Conservation (phyloP, 2,888 invertebrate genomes). For the Branchellion lobata region DNA sequence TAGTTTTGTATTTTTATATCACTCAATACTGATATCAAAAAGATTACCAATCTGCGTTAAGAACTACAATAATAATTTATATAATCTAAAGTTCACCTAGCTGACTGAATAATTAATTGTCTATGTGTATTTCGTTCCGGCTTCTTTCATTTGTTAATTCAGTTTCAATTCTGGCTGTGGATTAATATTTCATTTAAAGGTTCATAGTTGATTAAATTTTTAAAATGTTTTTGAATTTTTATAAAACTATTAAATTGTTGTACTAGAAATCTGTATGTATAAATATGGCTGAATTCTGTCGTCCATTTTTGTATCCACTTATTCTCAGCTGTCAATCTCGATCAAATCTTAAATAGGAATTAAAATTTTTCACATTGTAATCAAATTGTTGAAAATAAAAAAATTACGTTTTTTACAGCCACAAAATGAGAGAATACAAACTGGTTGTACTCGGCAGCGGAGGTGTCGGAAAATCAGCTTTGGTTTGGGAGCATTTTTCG, state of each 20-base stretch:
- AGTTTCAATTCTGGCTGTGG: not conserved
- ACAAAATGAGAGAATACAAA: conserved; percentile 95
- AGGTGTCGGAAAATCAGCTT: conserved; percentile 98
- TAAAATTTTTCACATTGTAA: too few species aligned
- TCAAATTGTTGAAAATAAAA: too few species aligned
- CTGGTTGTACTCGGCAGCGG: conserved; percentile 98
- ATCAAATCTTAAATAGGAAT: not conserved
- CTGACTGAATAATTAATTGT: conserved; percentile 3
- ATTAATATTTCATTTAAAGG: not conserved
- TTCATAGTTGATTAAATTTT: not conserved
- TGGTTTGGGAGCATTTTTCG: conserved; percentile 66
- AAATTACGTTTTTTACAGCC: not conserved
- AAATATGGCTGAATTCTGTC: not conserved
- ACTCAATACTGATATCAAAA: too few species aligned
- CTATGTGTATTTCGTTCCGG: conserved; percentile 15
- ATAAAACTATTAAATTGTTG: too few species aligned
- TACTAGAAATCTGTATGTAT: too few species aligned
- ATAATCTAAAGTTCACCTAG: too few species aligned
- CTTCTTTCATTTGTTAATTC: not conserved
- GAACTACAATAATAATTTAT: too few species aligned
- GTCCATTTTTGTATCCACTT: not conserved
- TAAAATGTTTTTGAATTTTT: not conserved
- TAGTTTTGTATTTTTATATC: too few species aligned
- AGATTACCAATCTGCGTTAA: too few species aligned
- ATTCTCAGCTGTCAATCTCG: not conserved